These are phyloP conservation scores for Isaurus tuberculatus DNA, from an alignment of 92 coral and sea anemone genomes.

Conservation along the genomic window DNA sequence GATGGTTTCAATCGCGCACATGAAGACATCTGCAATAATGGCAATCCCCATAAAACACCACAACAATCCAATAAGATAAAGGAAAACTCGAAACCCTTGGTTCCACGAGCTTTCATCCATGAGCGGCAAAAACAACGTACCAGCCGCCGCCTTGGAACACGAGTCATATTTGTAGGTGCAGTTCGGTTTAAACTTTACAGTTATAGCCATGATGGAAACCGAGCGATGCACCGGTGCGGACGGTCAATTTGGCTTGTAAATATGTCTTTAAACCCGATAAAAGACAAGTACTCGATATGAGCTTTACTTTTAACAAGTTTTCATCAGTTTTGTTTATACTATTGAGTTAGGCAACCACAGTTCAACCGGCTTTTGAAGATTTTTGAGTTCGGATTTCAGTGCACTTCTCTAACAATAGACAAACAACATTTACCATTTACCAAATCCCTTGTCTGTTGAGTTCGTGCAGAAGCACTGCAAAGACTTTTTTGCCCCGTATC, in stretches of 20 bases:
- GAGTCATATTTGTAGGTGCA: slow-evolving; percentile 20
- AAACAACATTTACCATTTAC: neutral
- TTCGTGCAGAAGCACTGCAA: neutral
- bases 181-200: neutral
- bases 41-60: slow-evolving; percentile 99
- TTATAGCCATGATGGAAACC: slow-evolving; percentile 7
- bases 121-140: slow-evolving; percentile 80
- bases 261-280: neutral
- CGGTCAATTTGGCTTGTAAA: neutral
- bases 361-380: neutral
- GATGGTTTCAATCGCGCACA: slow-evolving; percentile 97
- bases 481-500: neutral
- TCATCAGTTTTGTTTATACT: neutral
- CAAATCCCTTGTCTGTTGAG: neutral
- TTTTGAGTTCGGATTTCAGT: neutral
- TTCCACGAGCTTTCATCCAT: slow-evolving; percentile 96
- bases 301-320: neutral
- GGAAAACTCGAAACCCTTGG: slow-evolving; percentile 68
- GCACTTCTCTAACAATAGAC: neutral
- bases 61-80: slow-evolving; percentile 82
- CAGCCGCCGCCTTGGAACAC: slow-evolving; percentile 66
- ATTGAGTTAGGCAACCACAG: neutral
- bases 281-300: neutral
- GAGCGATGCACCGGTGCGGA: neutral
- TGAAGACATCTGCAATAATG: slow-evolving; percentile 92